A percentile compares a stretch with the other conserved stretches of the same genome.
phyloP scores from a whole-genome alignment of 2,797 vertebrate genomes.

The Adelosebastes latens region DNA sequence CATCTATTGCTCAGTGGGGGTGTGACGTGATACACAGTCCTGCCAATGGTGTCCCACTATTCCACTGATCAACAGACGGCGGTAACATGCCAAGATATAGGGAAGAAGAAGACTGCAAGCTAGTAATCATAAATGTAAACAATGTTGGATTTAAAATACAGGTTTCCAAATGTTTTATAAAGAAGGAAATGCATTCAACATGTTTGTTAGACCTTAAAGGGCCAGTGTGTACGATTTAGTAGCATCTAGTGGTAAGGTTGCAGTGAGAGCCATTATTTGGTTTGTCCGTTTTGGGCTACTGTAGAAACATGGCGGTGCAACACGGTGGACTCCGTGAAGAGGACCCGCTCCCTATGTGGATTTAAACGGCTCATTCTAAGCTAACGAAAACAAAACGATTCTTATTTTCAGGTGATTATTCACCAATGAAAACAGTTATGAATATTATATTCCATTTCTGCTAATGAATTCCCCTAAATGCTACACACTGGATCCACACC shows the following conservation, averaged over 20 bases:
- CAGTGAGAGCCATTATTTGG: background rate
- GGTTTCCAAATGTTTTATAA: background rate
- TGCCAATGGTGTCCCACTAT: background rate
- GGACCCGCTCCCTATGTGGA: too few species aligned
- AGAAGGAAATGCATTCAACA: background rate
- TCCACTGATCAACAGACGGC: background rate
- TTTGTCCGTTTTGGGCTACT: background rate
- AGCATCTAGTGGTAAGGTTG: background rate
- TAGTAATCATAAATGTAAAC: too few species aligned
- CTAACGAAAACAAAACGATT: background rate
- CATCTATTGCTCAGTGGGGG: too few species aligned
- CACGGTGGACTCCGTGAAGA: too few species aligned
- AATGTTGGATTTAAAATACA: too few species aligned
- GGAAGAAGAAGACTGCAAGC: too few species aligned
- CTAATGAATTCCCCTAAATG: background rate
- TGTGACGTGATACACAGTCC: background rate
- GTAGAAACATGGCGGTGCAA: background rate
- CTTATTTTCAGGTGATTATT: too few species aligned
- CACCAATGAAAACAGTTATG: too few species aligned
- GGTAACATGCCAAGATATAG: too few species aligned
- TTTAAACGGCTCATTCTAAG: background rate
- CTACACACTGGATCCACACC: too few species aligned
- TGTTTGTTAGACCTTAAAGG: background rate
- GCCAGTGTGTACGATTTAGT: background rate
- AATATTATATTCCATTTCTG: background rate